Base-by-base conservation (phyloP, 2,113 vertebrate species). In the Eurystomus gularis region DNA sequence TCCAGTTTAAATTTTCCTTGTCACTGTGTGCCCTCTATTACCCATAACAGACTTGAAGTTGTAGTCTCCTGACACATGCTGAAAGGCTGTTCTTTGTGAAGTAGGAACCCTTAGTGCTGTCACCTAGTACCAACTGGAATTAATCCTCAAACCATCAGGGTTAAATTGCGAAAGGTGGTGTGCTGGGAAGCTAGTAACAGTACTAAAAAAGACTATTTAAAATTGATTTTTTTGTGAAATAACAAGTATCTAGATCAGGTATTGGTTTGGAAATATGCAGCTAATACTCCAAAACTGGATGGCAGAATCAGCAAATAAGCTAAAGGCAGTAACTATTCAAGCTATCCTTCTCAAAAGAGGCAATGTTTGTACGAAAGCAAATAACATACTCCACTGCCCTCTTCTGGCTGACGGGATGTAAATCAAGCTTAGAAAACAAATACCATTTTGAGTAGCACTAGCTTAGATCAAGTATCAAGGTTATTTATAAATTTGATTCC, bases 341-440 rank as follows among this genome's bases (percentile, higher is more conserved):
- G 44, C 44, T 44, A 6, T 29, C 26, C 49, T 65, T 52, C 10
- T 33, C 15, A 35, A 54, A 31, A n/a, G 8, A 15, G 3, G 49
- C 3, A 24, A 33, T 7, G 8, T 5, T 13, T 16, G 31, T 1
- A 35, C 15, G 11, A 82, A 77, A 3, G 6, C 11, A 92, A 80
- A 58, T 7, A 0, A 40, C 0, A 2, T 80, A 80, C 75, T 92
- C 40, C 82, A 72, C 76, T 86, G 94, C 94, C 93, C 94, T 95
- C 94, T 94, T 73, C 82, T 83, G 96, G 82, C 58, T 75, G n/a
- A 73, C 24, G 17, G 68, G n/a, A 42, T 55, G 68, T 31, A 92
- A 83, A 61, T 46, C 39, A 90, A 49, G 12, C 28, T 73, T 25
- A n/a, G 28, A 80, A 93, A 93, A 76, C 3, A 69, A 87, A 20